Conservation (phyloP, 2,113 vertebrate genomes). For the Passer domesticus region DNA sequence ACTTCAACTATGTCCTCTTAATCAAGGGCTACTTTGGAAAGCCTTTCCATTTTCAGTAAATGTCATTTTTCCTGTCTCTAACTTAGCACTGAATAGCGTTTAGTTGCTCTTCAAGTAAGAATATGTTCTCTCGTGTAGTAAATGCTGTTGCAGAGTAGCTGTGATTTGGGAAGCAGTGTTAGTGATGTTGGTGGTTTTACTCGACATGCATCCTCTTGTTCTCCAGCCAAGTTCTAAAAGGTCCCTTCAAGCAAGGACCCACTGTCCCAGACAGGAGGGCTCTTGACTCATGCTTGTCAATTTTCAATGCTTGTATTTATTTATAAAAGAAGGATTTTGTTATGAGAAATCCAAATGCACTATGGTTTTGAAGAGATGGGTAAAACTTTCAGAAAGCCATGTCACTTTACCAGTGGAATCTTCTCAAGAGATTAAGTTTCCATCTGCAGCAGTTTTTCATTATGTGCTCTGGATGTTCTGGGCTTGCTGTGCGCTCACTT, state of each 20-base stretch:
- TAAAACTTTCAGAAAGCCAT: background rate
- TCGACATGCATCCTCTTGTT: accelerated
- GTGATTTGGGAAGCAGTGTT: background rate
- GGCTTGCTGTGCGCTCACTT: background rate
- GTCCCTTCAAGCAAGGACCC: background rate
- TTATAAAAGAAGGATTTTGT: background rate
- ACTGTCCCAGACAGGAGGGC: background rate
- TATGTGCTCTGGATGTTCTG: background rate
- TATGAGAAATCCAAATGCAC: background rate
- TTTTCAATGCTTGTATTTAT: background rate
- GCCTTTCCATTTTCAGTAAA: background rate
- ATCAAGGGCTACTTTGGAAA: background rate
- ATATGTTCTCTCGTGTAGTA: background rate
- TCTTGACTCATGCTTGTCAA: background rate
- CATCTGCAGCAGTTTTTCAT: background rate
- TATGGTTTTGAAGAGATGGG: background rate
- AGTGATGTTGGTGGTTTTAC: accelerated
- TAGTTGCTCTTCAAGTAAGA: background rate
- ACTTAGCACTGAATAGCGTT: background rate
- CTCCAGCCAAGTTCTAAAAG: background rate
- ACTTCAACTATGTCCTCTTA: background rate
- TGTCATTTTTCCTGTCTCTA: background rate
- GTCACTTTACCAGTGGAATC: background rate
- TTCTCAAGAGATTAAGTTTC: background rate
- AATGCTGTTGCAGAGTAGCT: background rate